phyloP scores from a whole-genome alignment of 2,113 vertebrate genomes.

The Datnioides undecimradiatus region DNA sequence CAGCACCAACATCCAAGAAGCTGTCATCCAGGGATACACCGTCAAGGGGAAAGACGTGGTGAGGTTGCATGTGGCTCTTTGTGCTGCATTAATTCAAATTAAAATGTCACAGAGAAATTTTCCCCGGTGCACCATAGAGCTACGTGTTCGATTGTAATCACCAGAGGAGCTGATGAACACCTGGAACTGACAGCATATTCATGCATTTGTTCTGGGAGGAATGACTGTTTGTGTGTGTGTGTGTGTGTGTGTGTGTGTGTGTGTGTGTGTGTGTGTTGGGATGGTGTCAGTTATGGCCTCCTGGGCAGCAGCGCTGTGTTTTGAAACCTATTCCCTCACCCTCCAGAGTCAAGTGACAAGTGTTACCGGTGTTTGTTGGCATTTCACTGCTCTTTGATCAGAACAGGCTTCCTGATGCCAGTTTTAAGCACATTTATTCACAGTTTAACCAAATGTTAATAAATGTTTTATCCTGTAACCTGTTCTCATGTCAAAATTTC shows the following conservation, averaged over 20 bases:
- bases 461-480: too few species aligned
- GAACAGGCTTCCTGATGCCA: slow-evolving; percentile 9
- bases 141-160: slow-evolving; percentile 2
- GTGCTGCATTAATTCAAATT: background rate
- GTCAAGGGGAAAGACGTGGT: slow-evolving; percentile 74
- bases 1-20: slow-evolving; percentile 81
- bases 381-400: slow-evolving; percentile 46
- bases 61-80: slow-evolving; percentile 41
- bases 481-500: too few species aligned
- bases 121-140: background rate
- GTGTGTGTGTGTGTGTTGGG: slow-evolving; percentile 17
- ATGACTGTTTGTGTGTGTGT: slow-evolving; percentile 21
- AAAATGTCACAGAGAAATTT: background rate
- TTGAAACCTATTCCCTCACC: slow-evolving; percentile 5
- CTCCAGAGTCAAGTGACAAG: background rate
- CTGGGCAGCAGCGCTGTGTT: slow-evolving; percentile 2
- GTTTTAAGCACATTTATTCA: too few species aligned
- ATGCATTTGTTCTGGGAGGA: slow-evolving; percentile 22
- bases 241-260: background rate
- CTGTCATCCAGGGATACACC: slow-evolving; percentile 66
- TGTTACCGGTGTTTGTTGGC: slow-evolving; percentile 16
- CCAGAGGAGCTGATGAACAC: background rate
- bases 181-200: slow-evolving; percentile 24
- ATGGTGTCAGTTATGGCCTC: slow-evolving; percentile 24
- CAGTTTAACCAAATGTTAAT: too few species aligned